Conservation (phyloP, 2,113 vertebrate genomes). For the Calidris pygmaea region DNA sequence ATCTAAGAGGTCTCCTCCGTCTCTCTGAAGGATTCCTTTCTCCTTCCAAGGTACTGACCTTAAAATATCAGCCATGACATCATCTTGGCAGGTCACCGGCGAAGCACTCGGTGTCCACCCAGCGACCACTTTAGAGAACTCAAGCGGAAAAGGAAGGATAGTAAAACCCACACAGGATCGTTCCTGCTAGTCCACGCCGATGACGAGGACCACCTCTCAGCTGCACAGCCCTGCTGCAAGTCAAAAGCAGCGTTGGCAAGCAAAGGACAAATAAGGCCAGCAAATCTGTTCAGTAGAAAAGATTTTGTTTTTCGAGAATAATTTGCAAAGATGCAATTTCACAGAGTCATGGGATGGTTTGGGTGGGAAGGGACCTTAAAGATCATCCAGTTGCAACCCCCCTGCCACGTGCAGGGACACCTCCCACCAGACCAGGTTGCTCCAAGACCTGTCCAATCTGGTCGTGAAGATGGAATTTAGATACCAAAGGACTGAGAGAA, state of each 20-base stretch:
- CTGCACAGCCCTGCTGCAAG: background rate
- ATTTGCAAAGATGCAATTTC: background rate
- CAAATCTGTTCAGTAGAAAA: background rate
- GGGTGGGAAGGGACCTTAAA: too few species aligned
- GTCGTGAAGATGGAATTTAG: background rate
- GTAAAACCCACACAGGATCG: background rate
- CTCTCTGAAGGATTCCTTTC: background rate
- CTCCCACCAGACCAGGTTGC: too few species aligned
- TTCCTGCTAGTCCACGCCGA: background rate
- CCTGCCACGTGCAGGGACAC: too few species aligned
- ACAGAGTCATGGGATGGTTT: too few species aligned
- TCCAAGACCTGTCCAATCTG: too few species aligned
- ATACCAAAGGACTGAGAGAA: background rate
- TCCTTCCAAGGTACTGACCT: background rate
- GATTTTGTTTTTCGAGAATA: background rate
- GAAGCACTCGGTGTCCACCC: background rate
- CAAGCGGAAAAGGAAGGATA: background rate
- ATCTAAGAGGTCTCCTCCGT: fast-evolving
- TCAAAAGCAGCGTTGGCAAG: background rate
- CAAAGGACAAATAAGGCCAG: background rate
- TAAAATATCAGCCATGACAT: background rate
- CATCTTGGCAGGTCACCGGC: background rate
- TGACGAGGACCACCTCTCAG: background rate
- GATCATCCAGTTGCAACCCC: too few species aligned
- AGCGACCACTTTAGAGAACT: background rate